Evolutionary conservation across 1,140 invertebrate species (phyloP), one percentile per base, ranked within the genome.

Genomic region (Pseudomyrmex sp.): DNA sequence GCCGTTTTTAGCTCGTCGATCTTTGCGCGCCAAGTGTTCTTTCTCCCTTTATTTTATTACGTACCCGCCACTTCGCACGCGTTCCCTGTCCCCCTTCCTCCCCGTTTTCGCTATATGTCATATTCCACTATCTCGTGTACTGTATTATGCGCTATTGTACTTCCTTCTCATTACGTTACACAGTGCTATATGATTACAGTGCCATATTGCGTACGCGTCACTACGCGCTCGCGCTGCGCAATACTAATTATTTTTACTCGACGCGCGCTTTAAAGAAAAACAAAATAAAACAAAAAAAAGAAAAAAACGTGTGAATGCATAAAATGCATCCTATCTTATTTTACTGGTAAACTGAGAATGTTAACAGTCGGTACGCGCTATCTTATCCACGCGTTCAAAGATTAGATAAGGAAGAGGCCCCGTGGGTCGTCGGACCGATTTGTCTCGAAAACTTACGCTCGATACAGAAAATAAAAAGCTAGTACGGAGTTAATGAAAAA

Each of bases 391-490:
- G 46, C 59, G 54, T 59, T 44, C 54, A 48, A 20, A 50, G 76
- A 80, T 80, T 80, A 80, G 76, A 80, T 80, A 80, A 80, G 66
- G 5, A 18, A 48, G 50, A 59, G 76, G 76, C 46, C 65, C 76
- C 54, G 35, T 44, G 54, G 54, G 44, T 59, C 65, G 35, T 23
- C 10, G 54, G 63, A 50, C 63, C 63, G 63, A 77, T 69, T 77
- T 77, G 35, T 12, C n/a, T 68, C 26, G 12, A 46, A 62, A 9
- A 4, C 1, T 13, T 18, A 75, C 35, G 7, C 26, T 62, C 15
- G 10, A 62, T 48, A 35, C 48, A 35, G 23, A 44, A 75, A 75
- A n/a, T 15, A 26, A 62, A 13, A 18, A 48, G 13, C 44, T 10
- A 8, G 23, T 23, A 8, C 9, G 0, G 50, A 50, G 26, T 61